Evolutionary conservation across 2,797 vertebrate genomes (phyloP).

Genomic region (Bradypodion ventrale): DNA sequence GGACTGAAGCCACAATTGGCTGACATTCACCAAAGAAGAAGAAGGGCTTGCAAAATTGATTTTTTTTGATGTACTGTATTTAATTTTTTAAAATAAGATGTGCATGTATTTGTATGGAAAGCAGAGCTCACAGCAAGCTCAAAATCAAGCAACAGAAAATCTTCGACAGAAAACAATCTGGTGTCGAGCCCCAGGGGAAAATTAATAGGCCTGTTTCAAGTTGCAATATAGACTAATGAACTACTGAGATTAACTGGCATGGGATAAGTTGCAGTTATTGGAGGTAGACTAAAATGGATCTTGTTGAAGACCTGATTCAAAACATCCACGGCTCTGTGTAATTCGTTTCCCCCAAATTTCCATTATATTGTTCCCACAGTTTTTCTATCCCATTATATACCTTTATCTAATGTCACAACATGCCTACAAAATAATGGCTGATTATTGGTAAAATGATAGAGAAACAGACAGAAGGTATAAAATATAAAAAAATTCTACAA

Average conservation of each 20-base stretch:
- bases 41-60: slow-evolving; percentile 22
- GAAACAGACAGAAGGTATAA: background rate
- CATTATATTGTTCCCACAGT: background rate
- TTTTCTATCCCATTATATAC: background rate
- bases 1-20: background rate
- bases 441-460: background rate
- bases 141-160: slow-evolving; percentile 16
- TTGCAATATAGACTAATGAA: background rate
- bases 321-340: background rate
- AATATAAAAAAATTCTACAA: too few species aligned
- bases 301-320: background rate
- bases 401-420: background rate
- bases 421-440: background rate
- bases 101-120: slow-evolving; percentile 11
- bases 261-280: background rate
- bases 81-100: background rate
- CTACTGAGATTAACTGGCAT: background rate
- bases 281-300: background rate
- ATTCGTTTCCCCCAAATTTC: background rate
- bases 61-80: background rate
- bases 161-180: background rate
- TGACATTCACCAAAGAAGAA: background rate
- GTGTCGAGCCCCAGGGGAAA: background rate
- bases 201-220: background rate
- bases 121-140: background rate